phyloP scores from a whole-genome alignment of 1,140 invertebrate genomes.

The Dendrolimus kikuchii region DNA sequence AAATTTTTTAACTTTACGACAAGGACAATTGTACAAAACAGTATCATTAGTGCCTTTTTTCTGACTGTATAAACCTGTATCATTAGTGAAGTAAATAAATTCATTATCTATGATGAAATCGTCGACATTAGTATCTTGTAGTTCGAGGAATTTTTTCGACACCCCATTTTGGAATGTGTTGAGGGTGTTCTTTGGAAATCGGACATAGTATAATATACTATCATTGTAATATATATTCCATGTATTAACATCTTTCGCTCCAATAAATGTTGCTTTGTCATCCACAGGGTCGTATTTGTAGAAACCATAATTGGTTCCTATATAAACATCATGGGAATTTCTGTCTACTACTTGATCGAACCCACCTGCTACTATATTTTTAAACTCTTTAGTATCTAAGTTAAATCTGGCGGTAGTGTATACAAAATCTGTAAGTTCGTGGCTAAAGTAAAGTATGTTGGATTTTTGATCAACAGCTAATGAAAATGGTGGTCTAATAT shows the following conservation, averaged over 20 bases:
- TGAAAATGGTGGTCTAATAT: conserved; percentile 40
- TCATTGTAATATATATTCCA: conserved; percentile 50
- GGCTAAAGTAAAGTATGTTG: conserved; percentile 46
- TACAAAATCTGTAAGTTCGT: conserved; percentile 30
- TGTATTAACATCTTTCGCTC: conserved; percentile 24
- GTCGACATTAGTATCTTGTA: conserved; percentile 50
- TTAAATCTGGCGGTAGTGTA: conserved; percentile 38
- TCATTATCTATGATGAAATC: conserved; percentile 45
- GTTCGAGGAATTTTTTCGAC: conserved; percentile 29
- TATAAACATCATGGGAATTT: conserved; percentile 33
- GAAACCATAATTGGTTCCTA: conserved; percentile 44
- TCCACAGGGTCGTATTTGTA: conserved; percentile 40
- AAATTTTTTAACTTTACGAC: conserved; percentile 27
- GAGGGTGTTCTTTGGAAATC: conserved; percentile 41
- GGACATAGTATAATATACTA: conserved; percentile 34
- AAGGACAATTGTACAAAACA: conserved; percentile 21
- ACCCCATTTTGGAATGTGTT: conserved; percentile 35
- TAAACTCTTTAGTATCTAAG: conserved; percentile 41
- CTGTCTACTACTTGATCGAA: conserved; percentile 49
- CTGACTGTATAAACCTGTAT: conserved; percentile 39
- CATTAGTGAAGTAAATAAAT: conserved; percentile 39
- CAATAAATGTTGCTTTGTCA: conserved; percentile 29
- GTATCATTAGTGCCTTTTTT: conserved; percentile 39
- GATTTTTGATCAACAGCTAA: conserved; percentile 37
- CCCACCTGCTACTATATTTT: conserved; percentile 35